Percentiles rank a stretch among this genome's conserved stretches.
Conservation (phyloP, 2,797 vertebrate species). For the Manis crassicaudata region DNA sequence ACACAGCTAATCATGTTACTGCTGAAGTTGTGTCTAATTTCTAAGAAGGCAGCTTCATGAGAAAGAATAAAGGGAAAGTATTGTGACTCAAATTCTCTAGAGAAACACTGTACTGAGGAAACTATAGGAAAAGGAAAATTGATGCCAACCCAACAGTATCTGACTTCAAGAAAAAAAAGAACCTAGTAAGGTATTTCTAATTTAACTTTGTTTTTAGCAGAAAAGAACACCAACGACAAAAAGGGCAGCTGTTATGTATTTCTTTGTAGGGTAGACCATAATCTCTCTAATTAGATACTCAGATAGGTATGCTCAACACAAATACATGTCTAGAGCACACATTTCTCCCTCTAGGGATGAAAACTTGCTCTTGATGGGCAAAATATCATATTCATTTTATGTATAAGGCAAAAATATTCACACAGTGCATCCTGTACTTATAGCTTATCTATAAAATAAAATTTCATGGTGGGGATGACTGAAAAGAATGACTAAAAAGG, state of each 20-base stretch:
- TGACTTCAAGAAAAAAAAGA: slow-evolving; percentile 44
- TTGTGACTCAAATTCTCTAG: slow-evolving; percentile 56
- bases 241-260: background rate
- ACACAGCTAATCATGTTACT: slow-evolving; percentile 49
- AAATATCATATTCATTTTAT: slow-evolving; percentile 27
- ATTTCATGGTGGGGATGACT: background rate
- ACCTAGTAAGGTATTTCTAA: background rate
- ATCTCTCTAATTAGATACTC: background rate
- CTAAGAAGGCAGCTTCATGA: slow-evolving; percentile 40
- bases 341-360: background rate
- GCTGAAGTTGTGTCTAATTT: slow-evolving; percentile 65
- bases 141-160: slow-evolving; percentile 38
- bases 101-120: slow-evolving; percentile 45
- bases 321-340: background rate
- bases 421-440: background rate
- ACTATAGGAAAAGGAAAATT: slow-evolving; percentile 55
- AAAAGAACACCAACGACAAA: background rate
- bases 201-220: background rate
- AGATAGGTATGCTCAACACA: background rate
- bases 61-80: slow-evolving; percentile 7
- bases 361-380: background rate
- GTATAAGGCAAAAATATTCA: background rate
- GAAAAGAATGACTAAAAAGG: background rate
- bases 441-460: background rate
- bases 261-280: background rate